Evolutionary conservation across 2,888 invertebrate genomes (phyloP), one percentile per base, ranked within the genome.

Genomic region (Amphipoea lucens): DNA sequence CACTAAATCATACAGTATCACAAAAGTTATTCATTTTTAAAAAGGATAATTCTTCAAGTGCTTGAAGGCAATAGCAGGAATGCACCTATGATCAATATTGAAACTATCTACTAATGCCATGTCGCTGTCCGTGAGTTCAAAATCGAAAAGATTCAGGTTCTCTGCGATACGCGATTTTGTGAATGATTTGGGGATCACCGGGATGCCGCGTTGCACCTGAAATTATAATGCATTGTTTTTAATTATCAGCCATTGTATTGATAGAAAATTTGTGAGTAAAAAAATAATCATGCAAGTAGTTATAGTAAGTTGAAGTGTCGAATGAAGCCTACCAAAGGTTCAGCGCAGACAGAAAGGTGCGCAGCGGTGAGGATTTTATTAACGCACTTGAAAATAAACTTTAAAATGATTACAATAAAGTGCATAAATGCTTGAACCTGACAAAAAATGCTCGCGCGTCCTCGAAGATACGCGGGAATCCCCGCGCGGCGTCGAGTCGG

Each of bases 151-250:
- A 79, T 97, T 94, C 6, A 98, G 95, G 91, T 98, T 98, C 77
- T 98, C 97, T 84, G 97, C 97, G 5, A 98, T 98, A 78, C 98
- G 97, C 0, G 97, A 96, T 0, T 98, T 97, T 73, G 98, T 98
- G 42, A 98, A 97, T 83, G 98, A 98, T 94, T 98, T 98, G 12
- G 98, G 98, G 86, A 98, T 97, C 0, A 98, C 98, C 17, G 97
- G 95, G 12, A 98, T 97, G 12, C 97, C 97, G 76, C 97, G 97
- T 93, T 98, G 98, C 0, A 98, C 91, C 90, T 96, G 91, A 40
- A 92, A 92, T 73, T 17, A 74, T 2, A 62, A 62, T 62, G n/a
- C n/a, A 60, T 57, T 57, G 23, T 57, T 57, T 57, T 57, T 20
- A 23, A 57, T 57, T 57, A 57, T 57, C 23, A 57, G 54, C 54